phyloP scores from a whole-genome alignment of 2,888 invertebrate genomes.

The Drosophila neotestacea region DNA sequence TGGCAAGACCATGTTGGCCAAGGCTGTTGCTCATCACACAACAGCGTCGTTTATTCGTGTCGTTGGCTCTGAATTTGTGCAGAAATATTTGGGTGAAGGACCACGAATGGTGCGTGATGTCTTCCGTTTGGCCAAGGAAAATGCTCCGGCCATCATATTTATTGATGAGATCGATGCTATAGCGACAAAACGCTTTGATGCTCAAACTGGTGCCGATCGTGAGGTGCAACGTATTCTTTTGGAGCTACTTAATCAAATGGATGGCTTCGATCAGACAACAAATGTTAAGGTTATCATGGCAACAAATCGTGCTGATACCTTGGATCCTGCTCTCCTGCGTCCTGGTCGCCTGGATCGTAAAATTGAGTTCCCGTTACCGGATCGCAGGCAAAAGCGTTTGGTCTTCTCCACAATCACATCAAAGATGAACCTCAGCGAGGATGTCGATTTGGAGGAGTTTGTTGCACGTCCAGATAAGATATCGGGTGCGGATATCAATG shows the following conservation, averaged over 20 bases:
- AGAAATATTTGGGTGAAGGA: conserved; percentile 99
- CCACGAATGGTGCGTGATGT: conserved; percentile 99
- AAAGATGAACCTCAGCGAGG: conserved; percentile 98
- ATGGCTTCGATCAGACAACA: conserved; percentile 99
- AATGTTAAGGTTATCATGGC: conserved; percentile 99
- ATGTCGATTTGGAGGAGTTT: conserved; percentile 99
- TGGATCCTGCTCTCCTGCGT: conserved; percentile 93
- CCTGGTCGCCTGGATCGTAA: conserved; percentile 97
- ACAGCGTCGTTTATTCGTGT: conserved; percentile 99
- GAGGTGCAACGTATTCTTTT: conserved; percentile 99
- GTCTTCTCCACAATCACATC: conserved; percentile 99
- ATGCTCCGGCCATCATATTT: conserved; percentile 99
- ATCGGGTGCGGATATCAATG: conserved; percentile 99
- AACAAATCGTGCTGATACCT: conserved; percentile 98
- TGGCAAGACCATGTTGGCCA: conserved; percentile 99
- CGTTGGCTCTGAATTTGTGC: conserved; percentile 99
- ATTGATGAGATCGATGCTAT: conserved; percentile 99
- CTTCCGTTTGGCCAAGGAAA: conserved; percentile 99
- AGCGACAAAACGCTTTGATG: conserved; percentile 99
- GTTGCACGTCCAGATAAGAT: conserved; percentile 99
- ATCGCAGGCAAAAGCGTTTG: conserved; percentile 94
- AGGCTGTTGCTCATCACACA: conserved; percentile 99
- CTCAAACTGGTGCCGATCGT: conserved; percentile 98
- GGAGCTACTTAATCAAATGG: conserved; percentile 99
- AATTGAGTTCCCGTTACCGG: conserved; percentile 99